Conservation (phyloP, 2,113 vertebrate species). For the Oreochromis aureus region DNA sequence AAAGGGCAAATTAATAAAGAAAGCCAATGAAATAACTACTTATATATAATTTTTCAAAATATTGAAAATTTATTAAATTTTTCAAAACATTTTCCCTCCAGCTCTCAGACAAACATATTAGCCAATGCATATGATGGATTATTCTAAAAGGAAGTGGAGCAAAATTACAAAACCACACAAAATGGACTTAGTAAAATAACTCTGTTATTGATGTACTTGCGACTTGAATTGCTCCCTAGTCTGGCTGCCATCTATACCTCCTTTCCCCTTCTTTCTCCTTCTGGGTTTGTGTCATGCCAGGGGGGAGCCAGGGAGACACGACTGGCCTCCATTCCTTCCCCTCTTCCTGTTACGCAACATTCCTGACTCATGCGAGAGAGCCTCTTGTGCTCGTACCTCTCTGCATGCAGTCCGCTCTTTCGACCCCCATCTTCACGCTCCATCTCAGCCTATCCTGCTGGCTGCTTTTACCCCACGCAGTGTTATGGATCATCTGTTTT, state of each 20-base stretch:
- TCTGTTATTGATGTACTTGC: rapidly evolving
- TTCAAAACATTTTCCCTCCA: background rate
- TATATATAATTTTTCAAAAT: background rate
- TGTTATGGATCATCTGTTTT: background rate
- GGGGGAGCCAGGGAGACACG: background rate
- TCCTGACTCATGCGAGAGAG: slow-evolving; percentile 62
- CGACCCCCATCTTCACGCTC: background rate
- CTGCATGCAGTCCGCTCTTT: slow-evolving; percentile 7
- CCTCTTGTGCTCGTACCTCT: slow-evolving; percentile 18
- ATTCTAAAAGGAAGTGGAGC: rapidly evolving
- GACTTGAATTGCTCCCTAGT: background rate
- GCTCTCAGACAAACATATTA: background rate
- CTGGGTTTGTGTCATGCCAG: background rate
- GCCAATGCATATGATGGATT: background rate
- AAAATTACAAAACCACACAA: background rate
- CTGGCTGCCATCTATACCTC: background rate
- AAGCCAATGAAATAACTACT: background rate
- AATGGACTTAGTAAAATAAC: background rate
- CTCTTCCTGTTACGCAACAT: slow-evolving; percentile 49
- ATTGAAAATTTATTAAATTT: rapidly evolving
- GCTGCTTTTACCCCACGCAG: background rate
- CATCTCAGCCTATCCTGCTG: background rate
- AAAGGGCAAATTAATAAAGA: background rate
- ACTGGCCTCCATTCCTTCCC: slow-evolving; percentile 11
- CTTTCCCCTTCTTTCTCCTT: background rate